Evolutionary conservation across 2,888 invertebrate genomes (phyloP).

Genomic region (Parthenolecanium corni): DNA sequence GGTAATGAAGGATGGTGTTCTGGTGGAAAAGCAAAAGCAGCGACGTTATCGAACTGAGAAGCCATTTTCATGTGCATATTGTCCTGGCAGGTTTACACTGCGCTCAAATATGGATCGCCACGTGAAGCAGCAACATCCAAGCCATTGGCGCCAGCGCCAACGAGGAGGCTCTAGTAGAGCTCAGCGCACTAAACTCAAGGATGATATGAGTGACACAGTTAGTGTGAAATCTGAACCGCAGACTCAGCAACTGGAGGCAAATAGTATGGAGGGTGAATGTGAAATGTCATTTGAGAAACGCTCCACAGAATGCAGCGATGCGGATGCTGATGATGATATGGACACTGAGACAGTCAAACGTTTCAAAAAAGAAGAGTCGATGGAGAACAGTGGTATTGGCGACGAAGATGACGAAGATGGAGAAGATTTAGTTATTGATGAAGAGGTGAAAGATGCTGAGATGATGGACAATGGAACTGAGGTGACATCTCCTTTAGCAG

Average conservation of each 20-base stretch:
- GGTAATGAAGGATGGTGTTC: constrained; percentile 79
- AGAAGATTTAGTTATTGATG: constrained; percentile 34
- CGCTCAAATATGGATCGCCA: constrained; percentile 92
- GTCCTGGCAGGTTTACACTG: constrained; percentile 78
- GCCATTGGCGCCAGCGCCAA: constrained; percentile 62
- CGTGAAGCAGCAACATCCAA: constrained; percentile 86
- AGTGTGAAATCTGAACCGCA: neutral
- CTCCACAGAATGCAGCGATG: neutral
- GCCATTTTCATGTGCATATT: constrained; percentile 81
- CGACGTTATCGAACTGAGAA: constrained; percentile 78
- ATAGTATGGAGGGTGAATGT: neutral
- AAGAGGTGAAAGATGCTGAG: constrained; percentile 35
- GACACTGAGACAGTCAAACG: neutral
- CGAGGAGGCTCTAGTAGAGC: constrained; percentile 29
- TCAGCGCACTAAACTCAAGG: constrained; percentile 30
- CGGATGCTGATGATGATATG: constrained; percentile 10
- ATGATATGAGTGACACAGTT: neutral
- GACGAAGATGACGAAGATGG: constrained; percentile 51
- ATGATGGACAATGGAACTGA: constrained; percentile 10
- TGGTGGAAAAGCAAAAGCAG: constrained; percentile 87
- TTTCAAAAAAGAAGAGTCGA: constrained; percentile 30
- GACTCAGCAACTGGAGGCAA: neutral
- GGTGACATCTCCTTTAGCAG: constrained; percentile 37
- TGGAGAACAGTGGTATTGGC: constrained; percentile 55
- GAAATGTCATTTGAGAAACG: constrained; percentile 10